Evolutionary conservation across 2,797 vertebrate species (phyloP).

Genomic region (Molothrus ater): DNA sequence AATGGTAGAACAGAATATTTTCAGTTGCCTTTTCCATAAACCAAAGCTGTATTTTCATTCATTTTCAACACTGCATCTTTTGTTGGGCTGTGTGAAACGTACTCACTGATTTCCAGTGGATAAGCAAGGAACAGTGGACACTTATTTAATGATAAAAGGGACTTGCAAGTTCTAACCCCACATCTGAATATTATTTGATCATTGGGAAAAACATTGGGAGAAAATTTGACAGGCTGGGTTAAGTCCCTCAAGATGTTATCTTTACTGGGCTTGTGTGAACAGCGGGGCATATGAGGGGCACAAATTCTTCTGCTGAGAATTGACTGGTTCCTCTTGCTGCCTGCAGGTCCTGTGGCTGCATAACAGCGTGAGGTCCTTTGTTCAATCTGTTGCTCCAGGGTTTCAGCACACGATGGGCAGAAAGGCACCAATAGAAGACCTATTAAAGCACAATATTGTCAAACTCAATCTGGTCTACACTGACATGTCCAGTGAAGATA

Average conservation of each 20-base stretch:
- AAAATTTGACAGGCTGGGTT: not conserved
- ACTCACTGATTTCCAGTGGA: not conserved
- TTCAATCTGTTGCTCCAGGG: constrained; percentile 77
- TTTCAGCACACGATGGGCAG: constrained; percentile 82
- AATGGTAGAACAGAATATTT: not conserved
- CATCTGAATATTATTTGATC: not conserved
- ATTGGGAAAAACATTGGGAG: not conserved
- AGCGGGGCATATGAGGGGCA: not conserved
- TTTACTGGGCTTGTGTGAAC: not conserved
- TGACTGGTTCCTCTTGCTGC: not conserved
- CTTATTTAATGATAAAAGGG: not conserved
- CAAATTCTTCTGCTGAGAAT: not conserved
- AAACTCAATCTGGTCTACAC: constrained; percentile 88
- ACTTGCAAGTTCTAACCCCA: not conserved
- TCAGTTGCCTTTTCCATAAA: not conserved
- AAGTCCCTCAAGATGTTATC: not conserved
- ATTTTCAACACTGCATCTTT: not conserved
- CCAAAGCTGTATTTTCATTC: not conserved
- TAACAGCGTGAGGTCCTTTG: constrained; percentile 69
- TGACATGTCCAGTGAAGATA: constrained; percentile 82
- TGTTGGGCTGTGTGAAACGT: not conserved
- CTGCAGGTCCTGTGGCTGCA: constrained; percentile 86
- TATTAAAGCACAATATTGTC: constrained; percentile 76
- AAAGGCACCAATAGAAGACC: constrained; percentile 76
- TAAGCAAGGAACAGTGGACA: not conserved